phyloP scores from a whole-genome alignment of 2,888 invertebrate species.

The Acanthosepion esculentum region DNA sequence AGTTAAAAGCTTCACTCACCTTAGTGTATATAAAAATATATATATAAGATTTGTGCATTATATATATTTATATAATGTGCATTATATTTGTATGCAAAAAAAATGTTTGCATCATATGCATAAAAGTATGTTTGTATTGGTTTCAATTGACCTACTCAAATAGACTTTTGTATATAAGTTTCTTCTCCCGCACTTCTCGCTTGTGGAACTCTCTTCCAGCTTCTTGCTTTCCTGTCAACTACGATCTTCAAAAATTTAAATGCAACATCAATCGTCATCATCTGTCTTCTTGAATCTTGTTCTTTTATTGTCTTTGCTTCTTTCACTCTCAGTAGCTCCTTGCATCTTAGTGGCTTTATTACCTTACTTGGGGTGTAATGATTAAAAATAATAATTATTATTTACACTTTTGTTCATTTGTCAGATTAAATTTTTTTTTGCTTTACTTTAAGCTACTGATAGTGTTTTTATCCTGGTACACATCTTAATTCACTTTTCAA shows the following conservation, averaged over 20 bases:
- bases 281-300: too few species aligned
- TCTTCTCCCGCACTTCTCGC: neutral
- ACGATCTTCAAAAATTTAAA: too few species aligned
- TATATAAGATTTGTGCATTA: neutral
- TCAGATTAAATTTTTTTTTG: neutral
- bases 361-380: too few species aligned
- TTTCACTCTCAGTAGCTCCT: too few species aligned
- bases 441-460: neutral
- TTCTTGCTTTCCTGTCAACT: too few species aligned
- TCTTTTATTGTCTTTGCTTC: too few species aligned
- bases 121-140: neutral
- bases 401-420: neutral
- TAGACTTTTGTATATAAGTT: neutral
- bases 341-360: too few species aligned
- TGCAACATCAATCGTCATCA: too few species aligned
- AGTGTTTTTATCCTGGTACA: neutral
- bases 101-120: slow-evolving; percentile 5
- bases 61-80: neutral
- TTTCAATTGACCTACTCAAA: neutral
- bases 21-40: neutral
- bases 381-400: neutral
- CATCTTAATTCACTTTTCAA: neutral
- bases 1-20: neutral
- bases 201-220: too few species aligned
- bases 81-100: neutral